These are phyloP conservation scores for Oryzias celebensis DNA, from an alignment of 2,113 vertebrate genomes.

Conservation along the genomic window DNA sequence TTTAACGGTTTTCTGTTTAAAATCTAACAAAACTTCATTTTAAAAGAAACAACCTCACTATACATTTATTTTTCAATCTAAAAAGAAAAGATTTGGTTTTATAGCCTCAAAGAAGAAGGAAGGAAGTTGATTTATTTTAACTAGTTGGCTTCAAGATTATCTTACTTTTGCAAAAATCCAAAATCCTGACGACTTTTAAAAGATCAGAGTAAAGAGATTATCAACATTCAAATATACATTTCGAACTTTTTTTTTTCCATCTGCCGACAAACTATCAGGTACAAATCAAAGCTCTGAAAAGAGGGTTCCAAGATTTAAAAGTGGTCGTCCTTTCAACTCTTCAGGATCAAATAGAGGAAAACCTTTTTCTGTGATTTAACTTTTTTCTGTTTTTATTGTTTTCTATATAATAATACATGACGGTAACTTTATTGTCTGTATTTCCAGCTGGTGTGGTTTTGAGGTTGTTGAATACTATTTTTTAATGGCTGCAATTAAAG, in stretches of 20 bases:
- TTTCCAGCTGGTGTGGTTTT: slow-evolving; percentile 59
- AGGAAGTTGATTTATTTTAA: too few relatives aligned
- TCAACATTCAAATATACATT: background rate
- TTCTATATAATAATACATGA: slow-evolving; percentile 35
- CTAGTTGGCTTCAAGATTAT: too few relatives aligned
- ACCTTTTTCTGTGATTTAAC: slow-evolving; percentile 34
- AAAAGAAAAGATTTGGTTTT: too few relatives aligned
- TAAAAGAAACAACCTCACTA: too few relatives aligned
- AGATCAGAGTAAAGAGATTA: background rate
- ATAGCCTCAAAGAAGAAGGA: too few relatives aligned
- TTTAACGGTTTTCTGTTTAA: too few relatives aligned
- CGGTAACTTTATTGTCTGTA: slow-evolving; percentile 53
- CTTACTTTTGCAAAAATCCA: too few relatives aligned
- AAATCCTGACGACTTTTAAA: too few relatives aligned
- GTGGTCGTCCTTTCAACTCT: background rate
- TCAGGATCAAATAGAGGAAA: slow-evolving; percentile 28
- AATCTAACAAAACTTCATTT: too few relatives aligned
- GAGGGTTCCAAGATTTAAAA: too few relatives aligned
- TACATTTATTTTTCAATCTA: too few relatives aligned
- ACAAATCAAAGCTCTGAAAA: background rate
- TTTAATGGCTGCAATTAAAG: slow-evolving; percentile 38
- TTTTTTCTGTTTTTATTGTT: slow-evolving; percentile 36
- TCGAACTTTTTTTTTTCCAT: background rate
- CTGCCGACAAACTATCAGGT: background rate
- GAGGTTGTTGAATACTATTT: slow-evolving; percentile 48